phyloP scores from a whole-genome alignment of 2,113 vertebrate species.

The Telmatochromis sp. region DNA sequence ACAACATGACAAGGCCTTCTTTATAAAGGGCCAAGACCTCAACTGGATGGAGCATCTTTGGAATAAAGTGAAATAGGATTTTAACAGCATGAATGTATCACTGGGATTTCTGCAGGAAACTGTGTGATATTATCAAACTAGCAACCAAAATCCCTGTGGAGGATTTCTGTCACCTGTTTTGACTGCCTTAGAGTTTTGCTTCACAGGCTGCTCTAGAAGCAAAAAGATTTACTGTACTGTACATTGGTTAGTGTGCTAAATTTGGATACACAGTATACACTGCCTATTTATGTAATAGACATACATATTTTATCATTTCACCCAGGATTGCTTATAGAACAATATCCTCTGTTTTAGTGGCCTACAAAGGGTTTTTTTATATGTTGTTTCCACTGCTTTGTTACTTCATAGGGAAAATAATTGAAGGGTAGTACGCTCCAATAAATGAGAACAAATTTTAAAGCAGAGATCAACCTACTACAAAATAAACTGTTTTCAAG shows the following conservation, averaged over 20 bases:
- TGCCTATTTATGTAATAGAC: background rate
- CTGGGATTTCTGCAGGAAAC: background rate
- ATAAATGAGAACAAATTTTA: background rate
- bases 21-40: background rate
- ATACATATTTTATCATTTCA: background rate
- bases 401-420: background rate
- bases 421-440: background rate
- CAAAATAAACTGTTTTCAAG: background rate
- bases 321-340: background rate
- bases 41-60: background rate
- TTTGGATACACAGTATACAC: background rate
- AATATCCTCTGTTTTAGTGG: background rate
- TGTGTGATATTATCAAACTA: constrained; percentile 3
- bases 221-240: background rate
- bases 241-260: background rate
- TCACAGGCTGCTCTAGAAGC: background rate
- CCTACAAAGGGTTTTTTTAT: too few species aligned
- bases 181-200: background rate
- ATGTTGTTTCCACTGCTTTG: too few species aligned
- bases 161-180: background rate
- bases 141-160: background rate
- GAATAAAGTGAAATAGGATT: constrained; percentile 3
- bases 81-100: constrained; percentile 14
- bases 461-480: background rate
- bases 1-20: background rate